phyloP scores from a whole-genome alignment of 2,888 invertebrate genomes.

The Phrixothrix hirtus region DNA sequence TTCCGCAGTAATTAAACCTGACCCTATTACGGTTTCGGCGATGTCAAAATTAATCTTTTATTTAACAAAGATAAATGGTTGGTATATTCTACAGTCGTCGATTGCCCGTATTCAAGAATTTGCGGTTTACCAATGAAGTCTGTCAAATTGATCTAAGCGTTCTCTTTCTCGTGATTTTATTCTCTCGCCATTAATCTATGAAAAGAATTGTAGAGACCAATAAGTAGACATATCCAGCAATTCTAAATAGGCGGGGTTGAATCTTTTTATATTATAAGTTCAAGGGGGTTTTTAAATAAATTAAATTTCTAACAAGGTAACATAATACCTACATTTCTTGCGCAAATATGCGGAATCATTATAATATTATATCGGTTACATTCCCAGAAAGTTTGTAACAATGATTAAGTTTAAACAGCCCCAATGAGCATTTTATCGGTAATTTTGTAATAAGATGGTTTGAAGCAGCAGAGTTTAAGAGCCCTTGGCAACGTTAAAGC shows the following conservation, averaged over 20 bases:
- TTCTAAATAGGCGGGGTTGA: constrained; percentile 28
- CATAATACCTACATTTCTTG: too few species aligned
- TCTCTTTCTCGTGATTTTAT: constrained; percentile 30
- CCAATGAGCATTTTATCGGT: constrained; percentile 23
- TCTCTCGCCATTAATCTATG: constrained; percentile 37
- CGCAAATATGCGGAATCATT: too few species aligned
- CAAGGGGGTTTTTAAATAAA: too few species aligned
- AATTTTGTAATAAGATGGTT: constrained; percentile 22
- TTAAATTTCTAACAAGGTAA: too few species aligned
- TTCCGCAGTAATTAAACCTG: constrained; percentile 8
- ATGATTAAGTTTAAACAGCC: constrained; percentile 43
- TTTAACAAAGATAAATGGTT: constrained; percentile 29
- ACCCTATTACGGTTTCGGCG: not conserved
- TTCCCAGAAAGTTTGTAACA: constrained; percentile 42
- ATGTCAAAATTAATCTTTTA: constrained; percentile 21
- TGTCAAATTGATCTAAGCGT: constrained; percentile 38
- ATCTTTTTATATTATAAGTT: too few species aligned
- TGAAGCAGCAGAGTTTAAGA: constrained; percentile 31
- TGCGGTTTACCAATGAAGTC: constrained; percentile 37
- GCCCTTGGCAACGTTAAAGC: constrained; percentile 35
- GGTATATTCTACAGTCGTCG: constrained; percentile 14
- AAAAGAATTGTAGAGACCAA: constrained; percentile 35
- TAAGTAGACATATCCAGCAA: constrained; percentile 29
- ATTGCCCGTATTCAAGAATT: constrained; percentile 31
- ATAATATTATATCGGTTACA: too few species aligned